phyloP scores from a whole-genome alignment of 2,113 vertebrate species.

The Enhydra lutris region DNA sequence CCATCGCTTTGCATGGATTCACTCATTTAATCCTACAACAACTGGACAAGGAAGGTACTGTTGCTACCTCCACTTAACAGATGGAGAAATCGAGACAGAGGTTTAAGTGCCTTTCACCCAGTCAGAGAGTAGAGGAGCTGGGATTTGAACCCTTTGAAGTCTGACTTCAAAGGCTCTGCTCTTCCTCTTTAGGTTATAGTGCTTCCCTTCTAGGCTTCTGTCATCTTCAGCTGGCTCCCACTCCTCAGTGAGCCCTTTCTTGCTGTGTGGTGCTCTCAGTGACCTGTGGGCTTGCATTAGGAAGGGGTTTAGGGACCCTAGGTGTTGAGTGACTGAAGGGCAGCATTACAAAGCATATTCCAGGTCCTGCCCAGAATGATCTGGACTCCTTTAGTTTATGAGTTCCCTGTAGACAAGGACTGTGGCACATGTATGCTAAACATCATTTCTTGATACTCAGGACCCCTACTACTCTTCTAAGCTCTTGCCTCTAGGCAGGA shows the following conservation, averaged over 20 bases:
- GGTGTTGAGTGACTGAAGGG: background rate
- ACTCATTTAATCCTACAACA: background rate
- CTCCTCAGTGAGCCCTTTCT: background rate
- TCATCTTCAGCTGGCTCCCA: background rate
- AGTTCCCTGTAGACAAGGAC: background rate
- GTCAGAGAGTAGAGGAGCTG: background rate
- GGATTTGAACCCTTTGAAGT: background rate
- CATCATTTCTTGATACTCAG: background rate
- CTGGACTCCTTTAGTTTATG: accelerated
- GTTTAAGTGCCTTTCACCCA: background rate
- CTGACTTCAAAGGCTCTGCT: background rate
- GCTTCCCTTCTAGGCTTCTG: background rate
- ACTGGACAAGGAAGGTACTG: background rate
- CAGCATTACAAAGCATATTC: background rate
- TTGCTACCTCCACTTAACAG: background rate
- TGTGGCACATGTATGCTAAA: accelerated
- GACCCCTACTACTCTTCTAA: background rate
- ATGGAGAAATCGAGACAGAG: background rate
- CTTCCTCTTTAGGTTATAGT: accelerated
- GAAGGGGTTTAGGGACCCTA: no score
- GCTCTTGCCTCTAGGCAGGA: background rate
- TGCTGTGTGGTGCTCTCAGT: no score
- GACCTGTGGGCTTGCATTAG: no score
- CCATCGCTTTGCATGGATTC: accelerated
- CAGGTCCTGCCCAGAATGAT: background rate